Conservation (phyloP, 2,797 vertebrate species). For the Anguilla pacifica region DNA sequence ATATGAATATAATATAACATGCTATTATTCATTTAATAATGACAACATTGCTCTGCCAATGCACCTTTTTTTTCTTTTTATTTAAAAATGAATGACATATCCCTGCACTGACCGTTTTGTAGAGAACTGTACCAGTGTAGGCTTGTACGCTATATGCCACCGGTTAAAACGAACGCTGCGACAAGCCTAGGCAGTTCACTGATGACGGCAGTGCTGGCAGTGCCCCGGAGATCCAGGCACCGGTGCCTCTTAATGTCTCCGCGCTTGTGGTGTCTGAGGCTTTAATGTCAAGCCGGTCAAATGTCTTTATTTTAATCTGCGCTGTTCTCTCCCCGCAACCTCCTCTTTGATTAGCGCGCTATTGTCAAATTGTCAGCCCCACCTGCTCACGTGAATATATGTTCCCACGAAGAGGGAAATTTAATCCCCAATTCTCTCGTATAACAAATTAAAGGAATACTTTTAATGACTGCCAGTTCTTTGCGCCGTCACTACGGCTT, state of each 20-base stretch:
- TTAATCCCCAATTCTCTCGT: not conserved
- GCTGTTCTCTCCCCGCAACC: not conserved
- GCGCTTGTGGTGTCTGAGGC: not conserved
- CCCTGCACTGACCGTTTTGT: too few species aligned
- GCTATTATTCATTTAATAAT: too few species aligned
- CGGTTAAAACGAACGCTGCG: too few species aligned
- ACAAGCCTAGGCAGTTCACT: too few species aligned
- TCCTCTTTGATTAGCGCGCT: not conserved
- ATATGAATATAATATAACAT: too few species aligned
- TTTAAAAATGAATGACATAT: too few species aligned
- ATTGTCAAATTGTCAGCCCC: not conserved
- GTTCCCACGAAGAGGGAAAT: not conserved
- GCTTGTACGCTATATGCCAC: too few species aligned
- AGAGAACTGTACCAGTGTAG: too few species aligned
- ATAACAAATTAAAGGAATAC: not conserved
- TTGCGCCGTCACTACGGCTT: not conserved
- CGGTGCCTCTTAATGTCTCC: not conserved
- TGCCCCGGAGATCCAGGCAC: not conserved
- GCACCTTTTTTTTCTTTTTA: too few species aligned
- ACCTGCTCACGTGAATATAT: not conserved
- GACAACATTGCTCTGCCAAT: too few species aligned
- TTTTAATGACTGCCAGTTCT: not conserved
- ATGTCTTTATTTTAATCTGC: not conserved
- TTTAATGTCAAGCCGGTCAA: constrained; percentile 1
- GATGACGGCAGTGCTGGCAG: not conserved